phyloP scores from a whole-genome alignment of 2,888 invertebrate genomes.

The Aphidius colemani region DNA sequence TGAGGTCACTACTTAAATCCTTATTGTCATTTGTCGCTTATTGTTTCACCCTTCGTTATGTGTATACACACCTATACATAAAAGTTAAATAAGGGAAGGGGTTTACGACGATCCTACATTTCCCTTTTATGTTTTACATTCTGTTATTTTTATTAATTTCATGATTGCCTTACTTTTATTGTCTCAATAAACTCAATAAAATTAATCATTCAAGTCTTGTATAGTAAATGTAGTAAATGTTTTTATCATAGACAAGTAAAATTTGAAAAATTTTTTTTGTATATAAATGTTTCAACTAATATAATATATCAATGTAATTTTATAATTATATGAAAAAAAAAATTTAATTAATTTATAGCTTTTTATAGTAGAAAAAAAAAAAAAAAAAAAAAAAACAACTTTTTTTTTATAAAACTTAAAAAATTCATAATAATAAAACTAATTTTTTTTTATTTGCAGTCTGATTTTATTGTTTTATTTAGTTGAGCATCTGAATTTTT shows the following conservation, averaged over 20 bases:
- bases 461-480: too few relatives aligned
- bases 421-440: too few relatives aligned
- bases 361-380: too few relatives aligned
- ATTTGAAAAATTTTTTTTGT: not conserved
- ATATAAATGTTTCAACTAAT: too few relatives aligned
- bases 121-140: slow-evolving; percentile 47
- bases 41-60: slow-evolving; percentile 57
- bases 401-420: too few relatives aligned
- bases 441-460: too few relatives aligned
- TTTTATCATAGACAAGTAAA: not conserved
- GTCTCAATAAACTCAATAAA: not conserved
- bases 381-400: too few relatives aligned
- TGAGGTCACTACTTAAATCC: slow-evolving; percentile 60
- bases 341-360: too few relatives aligned
- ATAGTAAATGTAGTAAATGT: not conserved
- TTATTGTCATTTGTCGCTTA: slow-evolving; percentile 60
- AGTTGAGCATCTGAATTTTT: too few relatives aligned
- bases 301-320: not conserved
- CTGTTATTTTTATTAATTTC: not conserved
- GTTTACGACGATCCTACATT: slow-evolving; percentile 49
- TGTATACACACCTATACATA: too few relatives aligned
- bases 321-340: too few relatives aligned
- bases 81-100: slow-evolving; percentile 35
- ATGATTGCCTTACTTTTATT: slow-evolving; percentile 1
- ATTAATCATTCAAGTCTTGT: not conserved